These are phyloP conservation scores for Macrosoma leucophasiata DNA, from an alignment of 2,888 invertebrate species.

Conservation along the genomic window DNA sequence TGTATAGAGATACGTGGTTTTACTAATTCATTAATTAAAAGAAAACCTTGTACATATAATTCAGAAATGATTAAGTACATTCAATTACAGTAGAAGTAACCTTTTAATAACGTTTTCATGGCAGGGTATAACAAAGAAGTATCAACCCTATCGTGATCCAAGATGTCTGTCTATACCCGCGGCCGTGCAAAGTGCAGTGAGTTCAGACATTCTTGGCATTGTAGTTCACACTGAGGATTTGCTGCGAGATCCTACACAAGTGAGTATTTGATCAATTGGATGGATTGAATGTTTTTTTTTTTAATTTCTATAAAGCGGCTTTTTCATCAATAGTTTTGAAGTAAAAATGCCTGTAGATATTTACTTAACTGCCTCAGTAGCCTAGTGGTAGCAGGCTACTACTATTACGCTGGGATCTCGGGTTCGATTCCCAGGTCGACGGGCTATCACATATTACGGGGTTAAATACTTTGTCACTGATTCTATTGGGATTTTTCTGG, in stretches of 20 bases:
- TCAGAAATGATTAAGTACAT: slow-evolving; percentile 4
- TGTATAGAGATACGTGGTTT: background rate
- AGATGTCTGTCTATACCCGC: slow-evolving; percentile 86
- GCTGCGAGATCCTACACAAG: slow-evolving; percentile 87
- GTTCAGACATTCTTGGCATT: slow-evolving; percentile 90
- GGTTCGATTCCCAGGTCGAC: too few species aligned
- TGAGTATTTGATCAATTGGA: slow-evolving; percentile 39
- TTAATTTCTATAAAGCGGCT: background rate
- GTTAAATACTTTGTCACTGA: too few species aligned
- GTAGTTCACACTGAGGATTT: slow-evolving; percentile 96
- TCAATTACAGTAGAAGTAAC: background rate
- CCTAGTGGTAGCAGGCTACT: too few species aligned
- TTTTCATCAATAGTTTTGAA: too few species aligned
- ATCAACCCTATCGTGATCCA: slow-evolving; percentile 89
- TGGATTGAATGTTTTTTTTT: background rate
- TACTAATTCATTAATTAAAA: background rate
- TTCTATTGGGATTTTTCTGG: too few species aligned
- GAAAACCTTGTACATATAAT: too few species aligned
- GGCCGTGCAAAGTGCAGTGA: slow-evolving; percentile 88
- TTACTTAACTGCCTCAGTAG: too few species aligned
- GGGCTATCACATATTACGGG: too few species aligned
- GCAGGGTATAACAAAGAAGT: slow-evolving; percentile 69
- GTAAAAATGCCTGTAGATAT: too few species aligned
- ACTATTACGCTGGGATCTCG: too few species aligned
- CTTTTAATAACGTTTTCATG: slow-evolving; percentile 16